Evolutionary conservation across 2,113 vertebrate genomes (phyloP).

Genomic region (Jacana jacana): DNA sequence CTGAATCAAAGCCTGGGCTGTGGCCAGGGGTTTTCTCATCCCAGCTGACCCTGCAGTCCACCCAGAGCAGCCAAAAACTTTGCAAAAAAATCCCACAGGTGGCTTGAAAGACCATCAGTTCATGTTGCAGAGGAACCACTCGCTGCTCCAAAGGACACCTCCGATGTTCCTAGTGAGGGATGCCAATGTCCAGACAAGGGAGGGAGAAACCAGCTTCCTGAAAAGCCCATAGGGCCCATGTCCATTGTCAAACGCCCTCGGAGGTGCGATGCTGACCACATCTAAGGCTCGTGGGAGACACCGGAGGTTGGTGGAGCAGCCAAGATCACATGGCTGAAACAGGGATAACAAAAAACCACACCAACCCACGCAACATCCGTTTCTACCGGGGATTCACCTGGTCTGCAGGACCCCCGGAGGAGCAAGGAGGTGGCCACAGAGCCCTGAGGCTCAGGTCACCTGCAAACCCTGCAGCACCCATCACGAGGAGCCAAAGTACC

Average conservation of each 20-base stretch:
- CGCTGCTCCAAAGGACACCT: background rate
- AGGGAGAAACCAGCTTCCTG: background rate
- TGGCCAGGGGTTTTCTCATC: background rate
- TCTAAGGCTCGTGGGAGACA: background rate
- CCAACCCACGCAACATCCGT: accelerated
- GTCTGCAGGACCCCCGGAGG: background rate
- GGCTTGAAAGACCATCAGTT: background rate
- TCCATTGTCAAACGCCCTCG: accelerated
- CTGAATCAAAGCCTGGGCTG: background rate
- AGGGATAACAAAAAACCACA: background rate
- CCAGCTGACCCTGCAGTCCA: background rate
- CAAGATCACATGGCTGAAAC: background rate
- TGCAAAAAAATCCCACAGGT: background rate
- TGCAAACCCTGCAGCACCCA: background rate
- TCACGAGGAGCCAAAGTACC: accelerated
- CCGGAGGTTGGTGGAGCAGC: accelerated
- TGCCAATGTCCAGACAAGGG: background rate
- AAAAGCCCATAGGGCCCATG: background rate
- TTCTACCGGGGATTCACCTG: background rate
- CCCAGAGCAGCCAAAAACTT: background rate
- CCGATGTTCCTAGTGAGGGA: accelerated
- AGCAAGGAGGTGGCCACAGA: background rate
- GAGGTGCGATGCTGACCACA: background rate
- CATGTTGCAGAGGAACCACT: background rate
- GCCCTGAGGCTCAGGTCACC: background rate